These are phyloP conservation scores for Coreoperca whiteheadi DNA, from an alignment of 2,113 vertebrate species.

Conservation along the genomic window DNA sequence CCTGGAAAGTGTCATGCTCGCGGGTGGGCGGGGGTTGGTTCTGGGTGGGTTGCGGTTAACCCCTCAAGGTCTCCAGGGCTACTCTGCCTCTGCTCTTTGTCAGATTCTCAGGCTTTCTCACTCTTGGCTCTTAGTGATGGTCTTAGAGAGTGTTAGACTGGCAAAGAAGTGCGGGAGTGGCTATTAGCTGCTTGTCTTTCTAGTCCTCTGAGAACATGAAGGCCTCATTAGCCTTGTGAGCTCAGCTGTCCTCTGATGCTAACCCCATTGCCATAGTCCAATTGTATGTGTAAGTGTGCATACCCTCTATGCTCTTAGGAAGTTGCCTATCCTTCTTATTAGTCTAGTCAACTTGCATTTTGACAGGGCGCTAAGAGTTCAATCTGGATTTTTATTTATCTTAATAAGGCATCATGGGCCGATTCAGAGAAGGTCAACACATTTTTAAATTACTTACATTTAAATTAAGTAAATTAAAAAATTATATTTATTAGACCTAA, in stretches of 20 bases:
- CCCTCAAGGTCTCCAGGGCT: constrained; percentile 73
- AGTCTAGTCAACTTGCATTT: constrained; percentile 2
- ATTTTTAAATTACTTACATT: constrained; percentile 21
- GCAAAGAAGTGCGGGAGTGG: constrained; percentile 48
- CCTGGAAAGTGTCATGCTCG: constrained; percentile 79
- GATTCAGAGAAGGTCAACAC: not conserved
- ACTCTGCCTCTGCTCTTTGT: constrained; percentile 72
- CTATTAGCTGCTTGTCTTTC: constrained; percentile 68
- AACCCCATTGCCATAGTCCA: constrained; percentile 35
- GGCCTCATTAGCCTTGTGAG: constrained; percentile 68
- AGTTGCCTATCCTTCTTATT: constrained; percentile 19
- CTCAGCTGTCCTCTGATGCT: constrained; percentile 65
- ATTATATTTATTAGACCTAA: constrained; percentile 11
- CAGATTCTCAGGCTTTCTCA: constrained; percentile 66
- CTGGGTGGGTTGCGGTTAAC: constrained; percentile 78
- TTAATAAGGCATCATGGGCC: constrained; percentile 16
- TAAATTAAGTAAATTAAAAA: constrained; percentile 6
- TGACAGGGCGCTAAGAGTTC: constrained; percentile 8
- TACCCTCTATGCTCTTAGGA: constrained; percentile 14
- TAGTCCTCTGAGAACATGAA: constrained; percentile 61
- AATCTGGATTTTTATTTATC: constrained; percentile 21
- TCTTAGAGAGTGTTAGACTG: constrained; percentile 55
- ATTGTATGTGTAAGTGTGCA: constrained; percentile 44
- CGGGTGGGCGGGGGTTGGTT: constrained; percentile 68
- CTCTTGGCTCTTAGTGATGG: constrained; percentile 48